Evolutionary conservation across 2,888 invertebrate species (phyloP), one percentile per base, ranked within the genome.

Genomic region (Parascotia fuliginaria): DNA sequence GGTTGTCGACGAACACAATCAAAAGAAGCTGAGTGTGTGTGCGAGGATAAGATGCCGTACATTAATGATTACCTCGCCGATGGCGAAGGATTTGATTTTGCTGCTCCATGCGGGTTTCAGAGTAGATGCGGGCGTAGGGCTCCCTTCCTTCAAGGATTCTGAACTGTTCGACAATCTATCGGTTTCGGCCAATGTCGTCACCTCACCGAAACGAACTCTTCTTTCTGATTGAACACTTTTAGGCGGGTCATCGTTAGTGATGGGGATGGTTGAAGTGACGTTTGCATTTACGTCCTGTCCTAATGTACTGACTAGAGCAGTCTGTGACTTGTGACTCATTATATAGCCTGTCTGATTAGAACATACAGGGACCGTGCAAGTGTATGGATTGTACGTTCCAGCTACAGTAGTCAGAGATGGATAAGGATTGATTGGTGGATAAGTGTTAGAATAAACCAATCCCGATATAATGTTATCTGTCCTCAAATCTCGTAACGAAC

Each of bases 31-130:
- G 83, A 83, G 83, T 85, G 75, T 84, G 67, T 78, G 75, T 77
- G 82, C 79, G 87, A 83, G 83, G 81, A 77, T 82, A 77, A 79
- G 80, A 83, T 87, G 86, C 86, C 88, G 85, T 84, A 88, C 81
- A 83, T 79, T 85, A 73, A 82, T 87, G 84, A 78, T 91, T 92
- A 92, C 92, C 92, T 92, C 92, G 92, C 92, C 92, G 89, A 87
- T 85, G 87, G 92, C 91, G 79, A 90, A 90, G 89, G 91, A 81
- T 92, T 90, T 91, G 84, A 87, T 79, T 88, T 89, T 84, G 89
- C 89, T 89, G 90, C 87, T 91, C 91, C 89, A 87, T 85, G 85
- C 87, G 84, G 90, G 88, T 86, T 82, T 87, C 87, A 80, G 75
- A 79, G 76, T 73, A 70, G 84, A 73, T 65, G 79, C 78, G 77